A percentile compares a stretch with the other conserved stretches of the same genome.
Evolutionary conservation across 2,888 invertebrate genomes (phyloP).

Genomic region (Molorchus minor): DNA sequence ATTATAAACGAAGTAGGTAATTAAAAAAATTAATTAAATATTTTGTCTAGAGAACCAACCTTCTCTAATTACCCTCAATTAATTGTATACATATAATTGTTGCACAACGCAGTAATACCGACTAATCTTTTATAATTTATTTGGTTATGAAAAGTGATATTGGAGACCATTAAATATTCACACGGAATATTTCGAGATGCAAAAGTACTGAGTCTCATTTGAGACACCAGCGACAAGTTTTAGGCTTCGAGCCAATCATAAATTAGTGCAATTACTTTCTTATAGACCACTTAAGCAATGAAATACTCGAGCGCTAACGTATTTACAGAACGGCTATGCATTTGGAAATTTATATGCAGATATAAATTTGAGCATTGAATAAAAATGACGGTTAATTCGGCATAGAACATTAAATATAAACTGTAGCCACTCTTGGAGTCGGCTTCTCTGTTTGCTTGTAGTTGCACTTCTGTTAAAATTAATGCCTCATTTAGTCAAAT

Average conservation of each 20-base stretch:
- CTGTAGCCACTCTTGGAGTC: slow-evolving; percentile 28
- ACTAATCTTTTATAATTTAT: slow-evolving; percentile 2
- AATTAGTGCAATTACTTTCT: slow-evolving; percentile 49
- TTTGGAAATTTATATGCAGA: slow-evolving; percentile 36
- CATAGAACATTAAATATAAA: slow-evolving; percentile 36
- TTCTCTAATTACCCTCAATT: too few relatives aligned
- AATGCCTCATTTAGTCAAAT: slow-evolving; percentile 26
- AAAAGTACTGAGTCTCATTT: slow-evolving; percentile 31
- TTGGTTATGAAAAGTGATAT: slow-evolving; percentile 5
- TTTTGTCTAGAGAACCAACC: too few relatives aligned
- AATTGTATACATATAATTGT: too few relatives aligned
- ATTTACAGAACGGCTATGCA: slow-evolving; percentile 43
- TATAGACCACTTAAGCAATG: slow-evolving; percentile 46
- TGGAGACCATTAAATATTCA: slow-evolving; percentile 1
- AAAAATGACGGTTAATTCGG: slow-evolving; percentile 36
- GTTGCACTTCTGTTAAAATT: slow-evolving; percentile 27
- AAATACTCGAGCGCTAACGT: slow-evolving; percentile 45
- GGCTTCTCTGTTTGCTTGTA: slow-evolving; percentile 27
- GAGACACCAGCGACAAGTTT: slow-evolving; percentile 40
- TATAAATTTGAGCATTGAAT: slow-evolving; percentile 30
- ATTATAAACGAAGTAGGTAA: too few relatives aligned
- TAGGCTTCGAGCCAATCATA: slow-evolving; percentile 49
- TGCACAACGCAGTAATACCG: too few relatives aligned
- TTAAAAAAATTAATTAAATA: too few relatives aligned
- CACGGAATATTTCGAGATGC: slow-evolving; percentile 25